These are phyloP conservation scores for Onychorhynchus coronatus DNA, from an alignment of 2,113 vertebrate species.

Conservation along the genomic window DNA sequence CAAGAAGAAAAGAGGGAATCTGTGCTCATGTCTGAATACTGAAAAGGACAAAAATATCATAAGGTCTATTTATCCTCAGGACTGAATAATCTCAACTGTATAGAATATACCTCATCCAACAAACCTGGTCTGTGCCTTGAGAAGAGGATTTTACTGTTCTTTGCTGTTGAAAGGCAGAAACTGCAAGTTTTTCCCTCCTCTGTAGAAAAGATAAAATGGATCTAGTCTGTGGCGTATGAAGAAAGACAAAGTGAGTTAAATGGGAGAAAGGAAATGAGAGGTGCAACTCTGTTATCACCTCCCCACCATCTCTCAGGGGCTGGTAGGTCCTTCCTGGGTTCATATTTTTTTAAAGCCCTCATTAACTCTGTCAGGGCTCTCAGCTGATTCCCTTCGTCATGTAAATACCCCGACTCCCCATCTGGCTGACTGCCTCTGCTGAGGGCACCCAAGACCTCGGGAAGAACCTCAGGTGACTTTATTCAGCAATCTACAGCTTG, in stretches of 20 bases:
- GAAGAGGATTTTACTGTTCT: neutral
- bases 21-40: neutral
- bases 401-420: neutral
- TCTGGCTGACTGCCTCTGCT: neutral
- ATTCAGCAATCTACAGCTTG: neutral
- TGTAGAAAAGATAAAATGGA: neutral
- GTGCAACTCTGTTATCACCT: neutral
- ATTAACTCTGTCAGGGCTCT: slow-evolving; percentile 27
- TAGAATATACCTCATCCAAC: neutral
- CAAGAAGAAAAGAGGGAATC: neutral
- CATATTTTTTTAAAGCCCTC: slow-evolving; percentile 57
- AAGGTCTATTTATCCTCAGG: neutral
- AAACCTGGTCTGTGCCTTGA: neutral
- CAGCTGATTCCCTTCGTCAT: neutral
- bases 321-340: neutral
- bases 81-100: neutral
- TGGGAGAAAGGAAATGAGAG: neutral
- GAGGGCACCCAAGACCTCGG: neutral
- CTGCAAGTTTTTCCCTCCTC: neutral
- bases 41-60: neutral
- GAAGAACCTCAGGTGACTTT: neutral
- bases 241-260: neutral
- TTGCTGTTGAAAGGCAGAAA: neutral
- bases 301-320: neutral
- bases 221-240: neutral